These are phyloP conservation scores for Drosophila punjabiensis DNA, from an alignment of 1,140 invertebrate species.

Conservation along the genomic window DNA sequence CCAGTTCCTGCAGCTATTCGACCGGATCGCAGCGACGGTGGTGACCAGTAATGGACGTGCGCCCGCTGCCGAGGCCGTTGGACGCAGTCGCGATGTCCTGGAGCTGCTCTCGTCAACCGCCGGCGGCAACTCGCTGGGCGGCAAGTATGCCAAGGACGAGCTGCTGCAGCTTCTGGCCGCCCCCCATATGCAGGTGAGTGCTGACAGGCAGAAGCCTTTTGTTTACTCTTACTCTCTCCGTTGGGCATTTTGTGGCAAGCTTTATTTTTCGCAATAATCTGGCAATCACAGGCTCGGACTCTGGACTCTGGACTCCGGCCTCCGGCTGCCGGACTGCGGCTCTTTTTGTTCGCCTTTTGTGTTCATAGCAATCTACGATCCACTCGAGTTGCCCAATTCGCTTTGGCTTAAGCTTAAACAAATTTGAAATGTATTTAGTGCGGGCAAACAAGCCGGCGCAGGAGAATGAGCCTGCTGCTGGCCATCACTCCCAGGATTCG, in stretches of 20 bases:
- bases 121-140: constrained; percentile 51
- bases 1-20: constrained; percentile 94
- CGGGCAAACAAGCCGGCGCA: constrained; percentile 52
- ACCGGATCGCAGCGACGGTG: constrained; percentile 91
- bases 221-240: constrained; percentile 53
- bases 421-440: constrained; percentile 82
- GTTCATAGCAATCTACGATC: constrained; percentile 71
- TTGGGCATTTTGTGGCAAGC: constrained; percentile 72
- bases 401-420: constrained; percentile 74
- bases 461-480: constrained; percentile 21
- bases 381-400: constrained; percentile 42
- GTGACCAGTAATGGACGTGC: constrained; percentile 90
- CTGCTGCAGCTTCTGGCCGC: constrained; percentile 92
- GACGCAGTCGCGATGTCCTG: constrained; percentile 91
- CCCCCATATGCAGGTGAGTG: constrained; percentile 94
- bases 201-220: constrained; percentile 1
- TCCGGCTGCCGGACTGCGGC: too few relatives aligned
- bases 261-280: constrained; percentile 64
- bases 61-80: constrained; percentile 92
- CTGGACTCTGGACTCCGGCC: too few relatives aligned
- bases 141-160: constrained; percentile 89
- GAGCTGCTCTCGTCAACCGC: constrained; percentile 86
- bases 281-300: constrained; percentile 34
- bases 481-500: constrained; percentile 28
- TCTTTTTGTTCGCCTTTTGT: constrained; percentile 29